Conservation (phyloP, 2,888 invertebrate genomes). For the Noctua janthina region DNA sequence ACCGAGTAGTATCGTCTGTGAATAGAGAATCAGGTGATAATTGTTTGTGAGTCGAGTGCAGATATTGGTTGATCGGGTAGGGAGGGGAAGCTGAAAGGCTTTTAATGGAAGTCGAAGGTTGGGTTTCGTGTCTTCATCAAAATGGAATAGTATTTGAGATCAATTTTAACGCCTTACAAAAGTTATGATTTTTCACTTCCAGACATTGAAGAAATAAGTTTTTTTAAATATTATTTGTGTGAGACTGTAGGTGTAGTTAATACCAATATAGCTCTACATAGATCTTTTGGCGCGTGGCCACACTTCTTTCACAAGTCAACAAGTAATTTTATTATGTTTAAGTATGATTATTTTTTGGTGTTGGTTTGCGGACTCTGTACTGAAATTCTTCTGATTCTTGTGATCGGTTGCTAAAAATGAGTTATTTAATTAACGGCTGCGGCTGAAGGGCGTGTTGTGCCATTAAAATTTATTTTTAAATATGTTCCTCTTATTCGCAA, state of each 20-base stretch:
- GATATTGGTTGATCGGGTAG: conserved; percentile 25
- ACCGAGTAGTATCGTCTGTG: conserved; percentile 97
- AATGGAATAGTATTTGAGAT: background rate
- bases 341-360: background rate
- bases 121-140: background rate
- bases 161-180: background rate
- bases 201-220: background rate
- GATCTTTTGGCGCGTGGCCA: background rate
- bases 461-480: conserved; percentile 13
- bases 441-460: background rate
- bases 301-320: conserved; percentile 12
- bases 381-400: background rate
- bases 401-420: background rate
- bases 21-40: conserved; percentile 64
- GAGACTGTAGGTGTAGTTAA: background rate
- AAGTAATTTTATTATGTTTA: background rate
- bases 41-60: conserved; percentile 24
- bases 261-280: background rate
- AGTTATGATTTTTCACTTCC: background rate
- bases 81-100: background rate
- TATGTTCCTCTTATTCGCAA: background rate
- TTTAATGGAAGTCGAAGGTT: conserved; percentile 14
- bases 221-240: background rate
- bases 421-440: background rate
- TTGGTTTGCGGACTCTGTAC: background rate